Percentiles rank a stretch among this genome's conserved stretches.
phyloP scores from a whole-genome alignment of 2,113 vertebrate genomes.

The cat (Felis catus) region DNA sequence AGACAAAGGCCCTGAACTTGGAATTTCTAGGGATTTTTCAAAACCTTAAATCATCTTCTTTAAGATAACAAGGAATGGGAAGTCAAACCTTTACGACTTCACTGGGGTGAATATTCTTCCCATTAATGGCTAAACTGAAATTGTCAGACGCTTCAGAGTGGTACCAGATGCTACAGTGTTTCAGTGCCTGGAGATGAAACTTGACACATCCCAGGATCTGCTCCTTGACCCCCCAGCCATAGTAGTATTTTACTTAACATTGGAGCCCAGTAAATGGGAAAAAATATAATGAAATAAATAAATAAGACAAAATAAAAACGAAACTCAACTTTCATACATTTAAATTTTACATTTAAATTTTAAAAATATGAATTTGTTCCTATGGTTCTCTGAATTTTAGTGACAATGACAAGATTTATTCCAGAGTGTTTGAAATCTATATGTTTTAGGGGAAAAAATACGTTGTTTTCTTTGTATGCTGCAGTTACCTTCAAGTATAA shows the following conservation, averaged over 20 bases:
- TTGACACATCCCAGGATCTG: background rate
- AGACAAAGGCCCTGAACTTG: conserved; percentile 36
- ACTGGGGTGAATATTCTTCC: background rate
- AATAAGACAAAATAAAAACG: background rate
- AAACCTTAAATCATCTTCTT: conserved; percentile 51
- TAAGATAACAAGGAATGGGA: conserved; percentile 1
- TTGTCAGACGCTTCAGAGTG: background rate
- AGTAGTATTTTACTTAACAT: background rate
- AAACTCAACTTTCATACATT: background rate
- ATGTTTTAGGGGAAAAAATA: background rate
- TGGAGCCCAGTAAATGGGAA: background rate
- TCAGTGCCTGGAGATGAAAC: background rate
- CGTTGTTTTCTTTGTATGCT: background rate
- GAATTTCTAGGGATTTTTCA: conserved; percentile 44
- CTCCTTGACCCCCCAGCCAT: background rate
- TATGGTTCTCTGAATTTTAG: background rate
- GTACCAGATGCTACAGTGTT: background rate
- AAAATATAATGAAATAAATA: background rate
- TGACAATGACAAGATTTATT: background rate
- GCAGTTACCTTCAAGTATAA: background rate
- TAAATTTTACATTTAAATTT: conserved; percentile 17
- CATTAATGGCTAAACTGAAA: conserved; percentile 6
- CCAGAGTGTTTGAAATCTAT: background rate
- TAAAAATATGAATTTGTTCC: conserved; percentile 16
- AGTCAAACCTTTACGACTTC: conserved; percentile 46